Base-by-base conservation (phyloP, 2,797 vertebrate species). In the Dendrocincla fuliginosa region DNA sequence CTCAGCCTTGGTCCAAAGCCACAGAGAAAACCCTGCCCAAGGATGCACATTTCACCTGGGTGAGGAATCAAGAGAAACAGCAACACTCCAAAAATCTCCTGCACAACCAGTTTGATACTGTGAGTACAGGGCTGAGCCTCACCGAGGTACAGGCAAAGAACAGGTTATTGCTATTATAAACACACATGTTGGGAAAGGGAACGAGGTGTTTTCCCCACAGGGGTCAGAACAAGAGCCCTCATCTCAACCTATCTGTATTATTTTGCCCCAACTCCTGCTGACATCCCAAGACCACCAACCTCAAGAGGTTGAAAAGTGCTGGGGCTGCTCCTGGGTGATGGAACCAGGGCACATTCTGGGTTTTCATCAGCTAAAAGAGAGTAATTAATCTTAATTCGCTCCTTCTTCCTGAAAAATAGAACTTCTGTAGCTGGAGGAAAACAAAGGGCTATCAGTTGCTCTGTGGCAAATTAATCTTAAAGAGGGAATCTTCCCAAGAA, bases 381-480 rank as follows among this genome's bases (percentile, higher is more conserved):
- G 92, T 93, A 95, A 95, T 95, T 92, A 95, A 93, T 94, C 87
- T 96, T 95, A 93, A 94, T 95, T 92, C 53, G 63, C 44, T 15
- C 53, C 22, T 65, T 87, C 37, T 78, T 50, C 56, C 53, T 87
- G 37, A 69, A 74, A 95, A 91, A 53, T 5, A 80, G 49, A 91
- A 60, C 56, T 89, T 71, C 68, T 89, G 6, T 67, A 68, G 73
- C 86, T 90, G 2, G 8, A 95, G 88, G 86, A 83, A 95, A 95
- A 79, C 73, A 37, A 95, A 91, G 63, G 87, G 64, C 73, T 49
- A 35, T 88, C 73, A 52, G 44, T 88, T 91, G 81, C 83, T 89
- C 61, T 88, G 32, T 84, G 41, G 89, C 79, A 96, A 95, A 95
- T 96, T 95, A 95, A 95, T 96, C 95, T 95, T 94, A 84, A 92